Conservation (phyloP, 2,113 vertebrate genomes). For the Lipophrys pholis region DNA sequence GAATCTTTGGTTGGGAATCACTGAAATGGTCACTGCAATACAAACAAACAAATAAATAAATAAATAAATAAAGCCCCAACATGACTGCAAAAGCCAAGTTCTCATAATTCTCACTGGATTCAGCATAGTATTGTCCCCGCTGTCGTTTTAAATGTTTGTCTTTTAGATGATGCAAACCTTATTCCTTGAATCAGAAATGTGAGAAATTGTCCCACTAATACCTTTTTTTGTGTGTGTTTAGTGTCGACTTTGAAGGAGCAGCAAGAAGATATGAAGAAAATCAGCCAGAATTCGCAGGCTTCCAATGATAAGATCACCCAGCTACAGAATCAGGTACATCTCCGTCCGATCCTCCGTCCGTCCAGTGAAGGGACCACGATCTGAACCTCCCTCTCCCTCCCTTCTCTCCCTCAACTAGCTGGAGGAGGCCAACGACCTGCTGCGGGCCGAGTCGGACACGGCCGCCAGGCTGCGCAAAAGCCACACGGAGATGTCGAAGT, state of each 20-base stretch:
- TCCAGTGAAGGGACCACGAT: neutral
- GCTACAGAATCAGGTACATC: conserved; percentile 93
- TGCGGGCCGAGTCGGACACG: conserved; percentile 95
- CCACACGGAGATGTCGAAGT: conserved; percentile 94
- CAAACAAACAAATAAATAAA: no score
- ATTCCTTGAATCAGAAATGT: no score
- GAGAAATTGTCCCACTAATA: no score
- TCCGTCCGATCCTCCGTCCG: neutral
- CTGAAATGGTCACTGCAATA: no score
- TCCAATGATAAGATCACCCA: conserved; percentile 94
- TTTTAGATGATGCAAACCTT: no score
- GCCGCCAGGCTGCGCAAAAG: conserved; percentile 93
- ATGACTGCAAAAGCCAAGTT: no score
- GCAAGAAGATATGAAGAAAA: conserved; percentile 94
- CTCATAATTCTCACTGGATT: no score
- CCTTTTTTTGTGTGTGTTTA: conserved; percentile 60
- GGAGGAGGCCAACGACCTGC: conserved; percentile 94
- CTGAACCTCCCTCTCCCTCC: no score
- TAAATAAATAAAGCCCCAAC: no score
- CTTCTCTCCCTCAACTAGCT: conserved; percentile 80
- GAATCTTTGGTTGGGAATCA: no score
- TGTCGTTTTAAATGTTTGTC: no score
- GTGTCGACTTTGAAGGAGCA: conserved; percentile 97
- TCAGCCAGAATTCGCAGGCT: conserved; percentile 94
- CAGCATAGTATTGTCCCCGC: no score